Percentiles rank a stretch among this genome's conserved stretches.
phyloP scores from a whole-genome alignment of 1,140 invertebrate genomes.

The Hormaphis cornu region DNA sequence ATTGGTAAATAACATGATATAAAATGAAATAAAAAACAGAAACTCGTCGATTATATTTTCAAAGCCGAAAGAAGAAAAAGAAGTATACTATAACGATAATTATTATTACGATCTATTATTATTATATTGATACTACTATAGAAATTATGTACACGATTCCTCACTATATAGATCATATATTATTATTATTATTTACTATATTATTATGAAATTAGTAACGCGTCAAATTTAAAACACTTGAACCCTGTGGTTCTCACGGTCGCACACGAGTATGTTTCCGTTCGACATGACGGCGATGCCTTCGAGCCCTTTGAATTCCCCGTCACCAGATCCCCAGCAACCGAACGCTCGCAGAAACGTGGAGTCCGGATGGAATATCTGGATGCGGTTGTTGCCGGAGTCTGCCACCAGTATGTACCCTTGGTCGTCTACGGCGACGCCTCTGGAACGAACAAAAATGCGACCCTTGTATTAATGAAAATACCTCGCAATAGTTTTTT shows the following conservation, averaged over 20 bases:
- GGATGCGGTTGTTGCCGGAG: constrained; percentile 95
- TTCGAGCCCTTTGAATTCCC: constrained; percentile 93
- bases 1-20: background rate
- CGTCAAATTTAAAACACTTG: constrained; percentile 73
- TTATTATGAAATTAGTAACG: background rate
- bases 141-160: background rate
- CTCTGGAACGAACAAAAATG: too few species aligned
- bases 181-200: background rate
- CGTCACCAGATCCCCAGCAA: constrained; percentile 88
- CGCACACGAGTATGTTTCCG: constrained; percentile 90
- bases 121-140: constrained; percentile 13
- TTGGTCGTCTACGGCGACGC: constrained; percentile 93
- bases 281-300: constrained; percentile 87
- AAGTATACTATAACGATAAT: too few species aligned
- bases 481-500: too few species aligned
- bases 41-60: background rate
- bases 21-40: constrained; percentile 3
- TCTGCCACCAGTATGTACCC: constrained; percentile 96
- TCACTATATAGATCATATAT: too few species aligned
- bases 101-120: constrained; percentile 7
- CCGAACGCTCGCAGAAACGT: constrained; percentile 82
- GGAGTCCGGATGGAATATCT: constrained; percentile 92
- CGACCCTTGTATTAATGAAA: too few species aligned
- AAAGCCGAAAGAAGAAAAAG: constrained; percentile 18
- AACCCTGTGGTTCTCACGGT: constrained; percentile 94